Evolutionary conservation across 2,888 invertebrate species (phyloP), one percentile per base, ranked within the genome.

Genomic region (Pammene fasciana): DNA sequence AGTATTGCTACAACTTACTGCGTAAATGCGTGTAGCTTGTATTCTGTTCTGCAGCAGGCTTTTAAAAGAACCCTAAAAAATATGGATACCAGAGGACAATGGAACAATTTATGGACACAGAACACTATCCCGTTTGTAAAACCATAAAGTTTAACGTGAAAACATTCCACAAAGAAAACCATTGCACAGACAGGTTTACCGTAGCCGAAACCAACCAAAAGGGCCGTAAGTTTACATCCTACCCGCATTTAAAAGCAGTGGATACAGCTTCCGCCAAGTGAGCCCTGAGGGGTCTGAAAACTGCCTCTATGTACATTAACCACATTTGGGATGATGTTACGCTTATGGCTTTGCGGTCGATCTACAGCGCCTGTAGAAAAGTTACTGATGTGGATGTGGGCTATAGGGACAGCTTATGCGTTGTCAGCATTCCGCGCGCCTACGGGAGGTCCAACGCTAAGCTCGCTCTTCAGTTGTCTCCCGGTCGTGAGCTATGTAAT

Each of bases 231-330:
- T 62, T 68, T 50, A 14, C 61, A 64, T 68, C 52, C 57, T 65
- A 59, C 59, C 65, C 68, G 52, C 68, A 54, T 70, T 70, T 70
- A 65, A 68, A 70, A 60, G 59, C 65, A 59, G 65, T 46, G 65
- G 26, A 9, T 34, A 52, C 55, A 38, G 43, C 36, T 26, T 54
- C 38, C 52, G 65, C 50, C 67, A 34, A 64, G 62, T 56, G 68
- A 68, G 14, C 55, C 36, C 55, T 67, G 54, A 55, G 34, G 59
- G 45, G 45, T 10, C 36, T 55, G 55, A 18, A 57, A 43, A 45
- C 26, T 34, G 54, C 50, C 50, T 26, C 50, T 34, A n/a, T 54
- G 34, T 34, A 13, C 26, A 26, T 52, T 0, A 3, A 6, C 26
- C 26, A 52, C 50, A 50, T 50, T 50, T 34, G 34, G 54, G 4